Base-by-base conservation (phyloP, 2,888 invertebrate genomes). In the Cerastis rubricosa region DNA sequence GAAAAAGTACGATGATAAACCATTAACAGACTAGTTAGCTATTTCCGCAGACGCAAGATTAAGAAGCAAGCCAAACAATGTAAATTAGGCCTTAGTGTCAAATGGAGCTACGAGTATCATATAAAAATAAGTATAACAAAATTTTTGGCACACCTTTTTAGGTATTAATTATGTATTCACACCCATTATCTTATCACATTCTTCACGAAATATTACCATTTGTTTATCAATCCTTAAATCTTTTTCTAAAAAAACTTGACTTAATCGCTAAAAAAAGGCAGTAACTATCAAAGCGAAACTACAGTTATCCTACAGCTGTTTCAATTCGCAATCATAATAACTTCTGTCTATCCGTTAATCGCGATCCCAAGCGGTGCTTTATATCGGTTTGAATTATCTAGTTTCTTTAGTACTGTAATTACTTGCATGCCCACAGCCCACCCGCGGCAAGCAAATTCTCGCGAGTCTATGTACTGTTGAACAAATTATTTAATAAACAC, bases 371-470 rank as follows among this genome's bases (percentile, higher is more conserved):
- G 74, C 76, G 51, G 57, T 70, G 66, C 82, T 83, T 85, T 84
- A 77, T 82, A 87, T 85, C 83, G 71, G 77, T 84, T 82, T 80
- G 79, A 81, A 88, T 81, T 77, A 87, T 86, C 77, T 82, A 78
- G 86, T 83, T 86, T 85, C 85, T 87, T 85, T 75, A 83, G 61
- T 75, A 81, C 88, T 87, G 80, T 90, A 92, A 93, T 92, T 92
- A 92, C 64, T 88, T 78, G 83, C 65, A 81, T 86, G 88, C 88
- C 85, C 90, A 89, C 91, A 86, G 88, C 87, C 86, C 90, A 90
- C 92, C 90, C 89, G 90, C 89, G 84, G 89, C 90, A 90, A 89
- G 78, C 85, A 81, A 87, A 85, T 87, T 86, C 85, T 89, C 88
- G 85, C 83, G 86, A 86, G 70, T 76, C 45, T 51, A 25, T 25